Percentiles rank a stretch among this genome's conserved stretches.
Conservation (phyloP, 2,888 invertebrate genomes). For the Gandaritis pyraliata region DNA sequence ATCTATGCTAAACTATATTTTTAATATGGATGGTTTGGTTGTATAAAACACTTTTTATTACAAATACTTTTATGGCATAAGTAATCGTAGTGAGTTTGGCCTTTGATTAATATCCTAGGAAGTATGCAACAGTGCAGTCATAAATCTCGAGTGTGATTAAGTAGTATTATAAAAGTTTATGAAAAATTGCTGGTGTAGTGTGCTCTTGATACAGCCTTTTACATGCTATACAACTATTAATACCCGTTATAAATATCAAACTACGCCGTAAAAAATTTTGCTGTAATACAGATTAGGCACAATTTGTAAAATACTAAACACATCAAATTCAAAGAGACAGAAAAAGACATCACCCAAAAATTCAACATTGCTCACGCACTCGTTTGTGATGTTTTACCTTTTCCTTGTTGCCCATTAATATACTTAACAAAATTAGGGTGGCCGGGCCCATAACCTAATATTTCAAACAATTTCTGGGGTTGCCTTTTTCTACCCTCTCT, state of each 20-base stretch:
- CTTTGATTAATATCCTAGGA: slow-evolving; percentile 31
- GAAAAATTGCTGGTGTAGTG: slow-evolving; percentile 33
- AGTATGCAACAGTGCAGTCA: slow-evolving; percentile 24
- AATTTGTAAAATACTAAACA: slow-evolving; percentile 20
- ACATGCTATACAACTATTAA: slow-evolving; percentile 21
- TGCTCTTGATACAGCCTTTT: slow-evolving; percentile 23
- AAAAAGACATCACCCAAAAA: slow-evolving; percentile 19
- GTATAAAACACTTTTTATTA: slow-evolving; percentile 25
- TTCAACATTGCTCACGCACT: not conserved
- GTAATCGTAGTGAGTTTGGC: slow-evolving; percentile 47
- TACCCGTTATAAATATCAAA: slow-evolving; percentile 10
- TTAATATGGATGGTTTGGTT: slow-evolving; percentile 30
- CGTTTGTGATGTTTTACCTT: not conserved
- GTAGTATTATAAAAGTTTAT: slow-evolving; percentile 29
- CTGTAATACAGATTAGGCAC: slow-evolving; percentile 13
- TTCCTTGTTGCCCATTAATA: not conserved
- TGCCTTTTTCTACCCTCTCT: slow-evolving; percentile 17
- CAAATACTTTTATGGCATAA: slow-evolving; percentile 28
- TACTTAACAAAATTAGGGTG: not conserved
- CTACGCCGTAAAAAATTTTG: slow-evolving; percentile 11
- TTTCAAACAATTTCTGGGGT: slow-evolving; percentile 8
- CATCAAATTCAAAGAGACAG: slow-evolving; percentile 5
- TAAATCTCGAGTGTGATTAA: slow-evolving; percentile 33
- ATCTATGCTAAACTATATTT: slow-evolving; percentile 38
- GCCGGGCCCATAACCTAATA: slow-evolving; percentile 13